Conservation (phyloP, 1,140 invertebrate genomes). For the Polypedilum vanderplanki region DNA sequence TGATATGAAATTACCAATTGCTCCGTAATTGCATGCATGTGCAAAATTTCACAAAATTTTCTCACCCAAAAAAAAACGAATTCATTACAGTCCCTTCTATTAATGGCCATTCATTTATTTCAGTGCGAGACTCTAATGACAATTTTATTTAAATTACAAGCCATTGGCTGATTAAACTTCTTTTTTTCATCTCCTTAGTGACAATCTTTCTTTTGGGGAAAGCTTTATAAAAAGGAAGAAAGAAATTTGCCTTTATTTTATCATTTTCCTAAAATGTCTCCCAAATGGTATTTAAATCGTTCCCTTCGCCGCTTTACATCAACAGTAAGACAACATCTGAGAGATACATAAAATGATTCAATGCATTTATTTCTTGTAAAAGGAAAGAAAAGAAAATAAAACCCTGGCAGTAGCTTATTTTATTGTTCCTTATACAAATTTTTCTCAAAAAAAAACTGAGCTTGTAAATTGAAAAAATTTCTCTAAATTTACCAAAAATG, state of each 20-base stretch:
- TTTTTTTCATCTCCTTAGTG: not conserved
- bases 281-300: not conserved
- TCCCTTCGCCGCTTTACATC: not conserved
- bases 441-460: no score
- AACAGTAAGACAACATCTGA: not conserved
- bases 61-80: no score
- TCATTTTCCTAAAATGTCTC: not conserved
- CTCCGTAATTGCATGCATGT: no score
- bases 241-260: not conserved
- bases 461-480: no score
- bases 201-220: not conserved
- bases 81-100: not conserved
- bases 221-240: not conserved
- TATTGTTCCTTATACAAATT: no score
- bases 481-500: no score
- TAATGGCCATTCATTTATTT: not conserved
- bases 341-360: slow-evolving; percentile 14
- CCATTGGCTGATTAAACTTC: slow-evolving; percentile 18
- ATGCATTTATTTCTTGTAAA: not conserved
- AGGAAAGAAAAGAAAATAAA: not conserved
- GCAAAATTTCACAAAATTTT: no score
- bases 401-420: not conserved
- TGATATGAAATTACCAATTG: no score
- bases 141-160: slow-evolving; percentile 22
- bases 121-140: not conserved